Percentiles rank a stretch among this genome's conserved stretches.
These are phyloP conservation scores for Pseudomyrmex concolor DNA, from an alignment of 1,140 invertebrate genomes.

Conservation along the genomic window DNA sequence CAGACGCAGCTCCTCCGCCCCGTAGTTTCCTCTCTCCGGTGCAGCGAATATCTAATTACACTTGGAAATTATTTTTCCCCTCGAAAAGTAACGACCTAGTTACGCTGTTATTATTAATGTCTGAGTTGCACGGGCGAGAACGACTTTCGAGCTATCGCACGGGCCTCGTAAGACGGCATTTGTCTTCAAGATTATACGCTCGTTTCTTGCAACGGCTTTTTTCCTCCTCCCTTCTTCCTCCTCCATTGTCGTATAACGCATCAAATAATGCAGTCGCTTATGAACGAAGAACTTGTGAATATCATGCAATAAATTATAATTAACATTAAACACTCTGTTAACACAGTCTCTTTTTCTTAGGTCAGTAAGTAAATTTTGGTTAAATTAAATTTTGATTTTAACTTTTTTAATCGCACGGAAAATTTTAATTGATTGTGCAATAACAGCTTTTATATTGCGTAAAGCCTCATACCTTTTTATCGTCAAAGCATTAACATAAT, in stretches of 20 bases:
- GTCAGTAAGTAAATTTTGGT: background rate
- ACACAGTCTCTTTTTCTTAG: background rate
- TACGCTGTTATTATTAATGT: slow-evolving; percentile 62
- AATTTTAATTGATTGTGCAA: background rate
- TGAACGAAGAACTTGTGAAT: slow-evolving; percentile 28
- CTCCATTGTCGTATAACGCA: background rate
- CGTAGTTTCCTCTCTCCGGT: slow-evolving; percentile 12
- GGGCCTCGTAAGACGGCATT: slow-evolving; percentile 41
- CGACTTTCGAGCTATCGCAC: slow-evolving; percentile 58
- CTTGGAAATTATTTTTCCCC: slow-evolving; percentile 59
- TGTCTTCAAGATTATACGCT: slow-evolving; percentile 58
- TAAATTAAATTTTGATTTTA: slow-evolving; percentile 25
- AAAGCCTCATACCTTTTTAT: slow-evolving; percentile 5
- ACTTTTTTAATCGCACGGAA: background rate
- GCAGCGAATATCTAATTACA: slow-evolving; percentile 63
- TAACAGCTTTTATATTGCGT: slow-evolving; percentile 4
- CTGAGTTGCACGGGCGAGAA: slow-evolving; percentile 58
- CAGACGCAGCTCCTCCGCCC: slow-evolving; percentile 18
- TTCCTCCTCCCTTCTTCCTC: background rate
- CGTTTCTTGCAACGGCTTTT: slow-evolving; percentile 38
- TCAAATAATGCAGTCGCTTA: slow-evolving; percentile 40
- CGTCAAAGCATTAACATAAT: slow-evolving; percentile 3
- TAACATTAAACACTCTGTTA: background rate
- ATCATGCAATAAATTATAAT: slow-evolving; percentile 31
- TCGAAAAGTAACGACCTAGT: slow-evolving; percentile 58